Percentiles rank a stretch among this genome's conserved stretches.
phyloP scores from a whole-genome alignment of 2,888 invertebrate species.

The Diogma glabrata region DNA sequence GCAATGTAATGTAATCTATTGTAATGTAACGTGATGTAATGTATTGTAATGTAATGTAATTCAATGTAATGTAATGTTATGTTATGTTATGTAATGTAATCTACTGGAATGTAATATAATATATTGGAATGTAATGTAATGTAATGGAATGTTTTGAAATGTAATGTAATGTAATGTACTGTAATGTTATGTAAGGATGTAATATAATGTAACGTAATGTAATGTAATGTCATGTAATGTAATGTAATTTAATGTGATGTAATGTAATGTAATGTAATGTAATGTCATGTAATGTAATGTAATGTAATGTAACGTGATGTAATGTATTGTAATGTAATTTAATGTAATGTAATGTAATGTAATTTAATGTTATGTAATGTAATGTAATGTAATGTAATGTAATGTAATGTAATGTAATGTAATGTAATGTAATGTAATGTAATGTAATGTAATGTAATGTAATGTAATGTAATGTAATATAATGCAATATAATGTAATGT shows the following conservation, averaged over 20 bases:
- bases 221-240: conserved; percentile 3
- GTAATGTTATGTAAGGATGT: conserved; percentile 3
- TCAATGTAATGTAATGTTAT: conserved; percentile 6
- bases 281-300: conserved; percentile 11
- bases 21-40: conserved; percentile 8
- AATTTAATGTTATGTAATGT: conserved; percentile 10
- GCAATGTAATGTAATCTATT: conserved; percentile 7
- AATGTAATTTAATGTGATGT: conserved; percentile 1
- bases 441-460: conserved; percentile 8
- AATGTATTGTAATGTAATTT: conserved; percentile 11
- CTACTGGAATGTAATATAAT: neutral
- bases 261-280: conserved; percentile 27
- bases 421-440: conserved; percentile 9
- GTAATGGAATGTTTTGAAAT: conserved; percentile 9
- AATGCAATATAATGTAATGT: conserved; percentile 7
- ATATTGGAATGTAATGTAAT: conserved; percentile 1
- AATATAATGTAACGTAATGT: conserved; percentile 1
- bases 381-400: conserved; percentile 11
- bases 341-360: conserved; percentile 11
- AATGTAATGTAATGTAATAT: conserved; percentile 8
- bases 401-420: conserved; percentile 10
- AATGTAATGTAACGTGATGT: conserved; percentile 10
- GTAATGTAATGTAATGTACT: conserved; percentile 2
- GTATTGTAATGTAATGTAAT: conserved; percentile 7
- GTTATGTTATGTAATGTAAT: conserved; percentile 3